Conservation (phyloP, 1,140 invertebrate species). For the Lamellibrachia luymesi region DNA sequence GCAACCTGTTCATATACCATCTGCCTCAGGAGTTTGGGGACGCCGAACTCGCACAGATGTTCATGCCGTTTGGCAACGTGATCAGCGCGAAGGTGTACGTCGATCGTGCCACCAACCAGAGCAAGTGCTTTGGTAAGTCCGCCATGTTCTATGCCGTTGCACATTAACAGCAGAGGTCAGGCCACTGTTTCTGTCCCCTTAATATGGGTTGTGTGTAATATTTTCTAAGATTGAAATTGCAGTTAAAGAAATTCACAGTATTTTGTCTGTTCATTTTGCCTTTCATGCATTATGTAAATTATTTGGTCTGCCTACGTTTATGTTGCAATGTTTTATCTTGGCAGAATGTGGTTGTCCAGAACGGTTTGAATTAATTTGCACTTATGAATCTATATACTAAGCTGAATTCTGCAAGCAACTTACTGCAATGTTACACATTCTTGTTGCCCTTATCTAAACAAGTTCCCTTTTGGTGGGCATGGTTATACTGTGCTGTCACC, state of each 20-base stretch:
- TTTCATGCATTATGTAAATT: too few relatives aligned
- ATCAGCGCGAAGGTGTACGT: slow-evolving; percentile 99
- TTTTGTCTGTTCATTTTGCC: too few relatives aligned
- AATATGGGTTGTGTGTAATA: background rate
- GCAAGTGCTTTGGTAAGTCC: slow-evolving; percentile 97
- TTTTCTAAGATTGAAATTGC: background rate
- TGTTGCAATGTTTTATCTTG: too few relatives aligned
- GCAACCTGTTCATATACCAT: slow-evolving; percentile 99
- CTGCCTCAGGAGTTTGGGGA: slow-evolving; percentile 99
- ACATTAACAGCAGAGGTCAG: background rate
- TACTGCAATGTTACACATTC: too few relatives aligned
- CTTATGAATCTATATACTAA: background rate
- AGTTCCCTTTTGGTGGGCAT: background rate
- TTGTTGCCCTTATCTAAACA: background rate
- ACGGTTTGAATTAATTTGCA: background rate
- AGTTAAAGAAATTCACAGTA: background rate
- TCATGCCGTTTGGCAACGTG: slow-evolving; percentile 97
- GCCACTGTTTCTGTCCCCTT: background rate
- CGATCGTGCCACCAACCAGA: slow-evolving; percentile 98
- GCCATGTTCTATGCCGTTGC: background rate
- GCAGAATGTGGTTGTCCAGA: too few relatives aligned
- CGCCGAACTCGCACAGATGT: slow-evolving; percentile 98
- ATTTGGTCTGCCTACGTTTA: too few relatives aligned
- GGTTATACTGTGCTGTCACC: background rate
- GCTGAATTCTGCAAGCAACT: background rate